Evolutionary conservation across 2,888 invertebrate genomes (phyloP).

Genomic region (Tachina lurida): DNA sequence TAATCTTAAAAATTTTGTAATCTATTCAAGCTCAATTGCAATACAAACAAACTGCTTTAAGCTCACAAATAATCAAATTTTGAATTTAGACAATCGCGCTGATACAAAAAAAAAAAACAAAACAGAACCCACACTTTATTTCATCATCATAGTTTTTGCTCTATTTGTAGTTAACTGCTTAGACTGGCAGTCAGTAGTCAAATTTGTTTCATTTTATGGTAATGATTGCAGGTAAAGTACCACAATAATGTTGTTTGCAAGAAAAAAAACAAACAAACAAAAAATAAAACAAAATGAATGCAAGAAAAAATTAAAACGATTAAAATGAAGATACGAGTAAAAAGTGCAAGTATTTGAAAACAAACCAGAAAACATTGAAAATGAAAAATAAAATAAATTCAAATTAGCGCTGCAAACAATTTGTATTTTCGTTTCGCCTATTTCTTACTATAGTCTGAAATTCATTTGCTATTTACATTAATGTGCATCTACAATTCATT

Average conservation of each 20-base stretch:
- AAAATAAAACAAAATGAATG: slow-evolving; percentile 9
- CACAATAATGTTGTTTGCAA: slow-evolving; percentile 27
- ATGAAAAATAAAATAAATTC: slow-evolving; percentile 23
- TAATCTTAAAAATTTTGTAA: not conserved
- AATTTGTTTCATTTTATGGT: slow-evolving; percentile 30
- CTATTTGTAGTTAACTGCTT: slow-evolving; percentile 30
- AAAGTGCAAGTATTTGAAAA: slow-evolving; percentile 27
- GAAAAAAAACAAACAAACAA: not conserved
- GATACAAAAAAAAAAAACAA: slow-evolving; percentile 11
- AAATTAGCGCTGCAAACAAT: slow-evolving; percentile 45
- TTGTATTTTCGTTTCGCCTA: slow-evolving; percentile 30
- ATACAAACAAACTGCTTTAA: slow-evolving; percentile 32
- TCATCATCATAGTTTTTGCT: slow-evolving; percentile 34
- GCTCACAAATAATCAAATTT: slow-evolving; percentile 23
- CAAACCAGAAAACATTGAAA: slow-evolving; percentile 24
- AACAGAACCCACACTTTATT: slow-evolving; percentile 42
- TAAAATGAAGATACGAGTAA: slow-evolving; percentile 25
- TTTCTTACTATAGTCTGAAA: slow-evolving; percentile 46
- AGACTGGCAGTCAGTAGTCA: slow-evolving; percentile 35
- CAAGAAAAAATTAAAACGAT: slow-evolving; percentile 3
- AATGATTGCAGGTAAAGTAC: slow-evolving; percentile 39
- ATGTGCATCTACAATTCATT: slow-evolving; percentile 47
- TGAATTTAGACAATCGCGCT: slow-evolving; percentile 9
- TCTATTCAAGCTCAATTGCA: not conserved
- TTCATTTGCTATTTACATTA: slow-evolving; percentile 47